A percentile compares a stretch with the other conserved stretches of the same genome.
phyloP scores from a whole-genome alignment of 2,797 vertebrate genomes.

The Macrochelys suwanniensis region DNA sequence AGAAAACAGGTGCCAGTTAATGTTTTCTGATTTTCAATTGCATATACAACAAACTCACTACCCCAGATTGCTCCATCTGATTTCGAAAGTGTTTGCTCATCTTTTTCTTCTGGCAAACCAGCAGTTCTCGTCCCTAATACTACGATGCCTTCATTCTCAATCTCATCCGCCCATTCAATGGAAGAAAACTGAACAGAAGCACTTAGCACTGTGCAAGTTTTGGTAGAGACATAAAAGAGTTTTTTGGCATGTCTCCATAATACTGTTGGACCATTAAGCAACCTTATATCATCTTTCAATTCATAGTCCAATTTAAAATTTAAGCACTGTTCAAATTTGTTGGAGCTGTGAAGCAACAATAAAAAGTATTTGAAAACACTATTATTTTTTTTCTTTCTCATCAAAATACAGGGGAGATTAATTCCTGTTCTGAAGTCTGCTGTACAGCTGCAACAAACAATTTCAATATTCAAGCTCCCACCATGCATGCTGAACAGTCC shows the following conservation, averaged over 20 bases:
- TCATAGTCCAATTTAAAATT: constrained; percentile 87
- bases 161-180: constrained; percentile 84
- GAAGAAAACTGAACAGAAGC: constrained; percentile 82
- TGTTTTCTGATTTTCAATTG: constrained; percentile 79
- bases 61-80: constrained; percentile 72
- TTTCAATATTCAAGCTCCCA: constrained; percentile 69
- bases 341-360: constrained; percentile 81
- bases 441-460: constrained; percentile 82
- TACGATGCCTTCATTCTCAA: constrained; percentile 81
- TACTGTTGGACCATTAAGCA: constrained; percentile 89
- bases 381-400: constrained; percentile 76
- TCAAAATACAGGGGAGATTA: constrained; percentile 84
- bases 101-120: constrained; percentile 38
- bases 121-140: constrained; percentile 82
- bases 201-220: constrained; percentile 77
- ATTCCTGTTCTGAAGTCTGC: constrained; percentile 81
- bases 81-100: constrained; percentile 8
- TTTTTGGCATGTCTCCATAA: constrained; percentile 85
- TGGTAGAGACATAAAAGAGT: constrained; percentile 83
- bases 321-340: constrained; percentile 81
- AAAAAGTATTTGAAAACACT: constrained; percentile 83
- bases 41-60: constrained; percentile 80
- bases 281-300: constrained; percentile 78
- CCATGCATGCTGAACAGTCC: constrained; percentile 74
- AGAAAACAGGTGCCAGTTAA: constrained; percentile 83